Evolutionary conservation across 1,140 invertebrate genomes (phyloP).

Genomic region (Dinoponera quadriceps): DNA sequence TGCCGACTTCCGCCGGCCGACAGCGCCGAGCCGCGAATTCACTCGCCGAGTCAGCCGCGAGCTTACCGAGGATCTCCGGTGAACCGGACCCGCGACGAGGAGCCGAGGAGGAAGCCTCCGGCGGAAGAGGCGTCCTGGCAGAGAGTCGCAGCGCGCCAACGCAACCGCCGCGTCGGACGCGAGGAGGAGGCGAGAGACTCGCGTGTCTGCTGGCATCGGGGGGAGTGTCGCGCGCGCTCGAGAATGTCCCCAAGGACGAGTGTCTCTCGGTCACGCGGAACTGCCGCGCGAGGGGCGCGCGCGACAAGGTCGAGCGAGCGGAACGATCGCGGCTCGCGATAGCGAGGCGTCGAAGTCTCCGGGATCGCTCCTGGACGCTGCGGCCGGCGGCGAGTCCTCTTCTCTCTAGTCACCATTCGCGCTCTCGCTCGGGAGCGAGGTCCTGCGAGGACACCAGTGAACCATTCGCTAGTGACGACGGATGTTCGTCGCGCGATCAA

Average conservation of each 20-base stretch:
- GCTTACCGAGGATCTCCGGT: slow-evolving; percentile 23
- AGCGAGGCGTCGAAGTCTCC: slow-evolving; percentile 18
- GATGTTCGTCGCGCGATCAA: slow-evolving; percentile 33
- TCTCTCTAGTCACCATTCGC: slow-evolving; percentile 52
- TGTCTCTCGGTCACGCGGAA: slow-evolving; percentile 10
- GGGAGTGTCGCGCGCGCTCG: background rate
- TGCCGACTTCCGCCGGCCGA: slow-evolving; percentile 22
- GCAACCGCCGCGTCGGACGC: slow-evolving; percentile 1
- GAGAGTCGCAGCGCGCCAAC: background rate
- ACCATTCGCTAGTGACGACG: background rate
- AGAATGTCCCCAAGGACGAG: slow-evolving; percentile 5
- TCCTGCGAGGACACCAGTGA: background rate
- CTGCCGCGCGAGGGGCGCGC: background rate
- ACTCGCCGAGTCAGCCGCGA: background rate
- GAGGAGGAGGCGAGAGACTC: background rate
- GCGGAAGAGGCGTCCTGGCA: background rate
- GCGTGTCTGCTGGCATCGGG: background rate
- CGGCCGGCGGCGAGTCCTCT: background rate
- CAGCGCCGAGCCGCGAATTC: background rate
- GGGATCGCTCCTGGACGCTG: slow-evolving; percentile 20
- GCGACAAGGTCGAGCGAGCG: background rate
- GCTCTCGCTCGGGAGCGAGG: background rate
- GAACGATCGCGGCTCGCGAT: background rate
- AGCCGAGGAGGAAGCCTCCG: background rate
- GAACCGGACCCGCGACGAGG: too few species aligned